A percentile compares a stretch with the other conserved stretches of the same genome.
phyloP scores from a whole-genome alignment of 2,888 invertebrate species.

The Phlogophora meticulosa region DNA sequence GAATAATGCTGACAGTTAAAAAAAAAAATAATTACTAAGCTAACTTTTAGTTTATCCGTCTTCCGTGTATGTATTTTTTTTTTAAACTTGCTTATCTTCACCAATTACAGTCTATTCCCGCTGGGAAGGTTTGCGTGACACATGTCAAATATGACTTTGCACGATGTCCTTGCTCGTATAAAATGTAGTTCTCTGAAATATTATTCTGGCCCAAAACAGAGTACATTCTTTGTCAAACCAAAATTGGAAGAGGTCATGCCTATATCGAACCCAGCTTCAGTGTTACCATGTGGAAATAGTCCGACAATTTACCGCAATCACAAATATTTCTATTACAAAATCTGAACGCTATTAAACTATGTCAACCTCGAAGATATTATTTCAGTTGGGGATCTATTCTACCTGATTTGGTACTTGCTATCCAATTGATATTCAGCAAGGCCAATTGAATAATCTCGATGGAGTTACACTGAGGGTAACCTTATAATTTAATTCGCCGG shows the following conservation, averaged over 20 bases:
- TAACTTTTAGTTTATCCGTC: no score
- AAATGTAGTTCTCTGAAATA: background rate
- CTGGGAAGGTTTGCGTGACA: no score
- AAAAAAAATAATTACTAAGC: no score
- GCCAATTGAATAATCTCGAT: conserved; percentile 76
- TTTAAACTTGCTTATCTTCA: no score
- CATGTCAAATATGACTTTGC: no score
- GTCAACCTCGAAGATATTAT: conserved; percentile 67
- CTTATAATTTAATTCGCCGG: conserved; percentile 79
- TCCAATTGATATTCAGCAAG: conserved; percentile 76
- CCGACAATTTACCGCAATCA: conserved; percentile 9
- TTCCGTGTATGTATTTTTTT: no score
- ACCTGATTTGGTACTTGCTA: conserved; percentile 68
- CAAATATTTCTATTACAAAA: conserved; percentile 49
- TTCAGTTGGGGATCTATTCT: conserved; percentile 67
- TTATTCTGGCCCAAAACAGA: background rate
- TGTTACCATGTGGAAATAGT: conserved; percentile 15
- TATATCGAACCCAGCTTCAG: conserved; percentile 1
- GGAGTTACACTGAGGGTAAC: conserved; percentile 70
- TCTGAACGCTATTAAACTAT: conserved; percentile 53
- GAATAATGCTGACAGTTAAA: no score
- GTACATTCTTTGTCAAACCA: conserved; percentile 1
- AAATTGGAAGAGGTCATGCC: background rate
- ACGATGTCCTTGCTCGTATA: no score
- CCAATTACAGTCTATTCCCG: no score